Percentiles rank a stretch among this genome's conserved stretches.
Evolutionary conservation across 2,797 vertebrate genomes (phyloP).

Genomic region (Lateolabrax maculatus): DNA sequence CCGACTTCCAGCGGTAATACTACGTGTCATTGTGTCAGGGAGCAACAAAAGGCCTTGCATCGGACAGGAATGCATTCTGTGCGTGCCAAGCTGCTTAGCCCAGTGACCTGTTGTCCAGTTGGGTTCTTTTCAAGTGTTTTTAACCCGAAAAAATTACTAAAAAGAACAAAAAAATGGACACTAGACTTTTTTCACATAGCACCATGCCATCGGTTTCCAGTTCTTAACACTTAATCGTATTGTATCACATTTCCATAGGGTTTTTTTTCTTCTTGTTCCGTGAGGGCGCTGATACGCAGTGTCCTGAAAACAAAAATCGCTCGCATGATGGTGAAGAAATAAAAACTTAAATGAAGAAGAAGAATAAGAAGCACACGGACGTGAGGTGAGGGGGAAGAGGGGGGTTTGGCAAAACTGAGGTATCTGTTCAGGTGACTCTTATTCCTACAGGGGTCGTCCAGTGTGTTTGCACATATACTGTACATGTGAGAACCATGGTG

Average conservation of each 20-base stretch:
- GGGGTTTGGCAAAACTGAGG: constrained; percentile 55
- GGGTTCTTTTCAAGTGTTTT: constrained; percentile 44
- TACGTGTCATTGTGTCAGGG: constrained; percentile 46
- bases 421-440: constrained; percentile 54
- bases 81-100: constrained; percentile 63
- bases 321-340: constrained; percentile 6
- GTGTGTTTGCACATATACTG: constrained; percentile 3
- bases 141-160: constrained; percentile 4
- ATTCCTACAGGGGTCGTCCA: constrained; percentile 17
- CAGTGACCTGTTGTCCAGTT: constrained; percentile 53
- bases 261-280: not conserved
- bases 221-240: constrained; percentile 48
- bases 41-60: constrained; percentile 55
- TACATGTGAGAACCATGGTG: constrained; percentile 51
- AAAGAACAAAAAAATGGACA: constrained; percentile 20
- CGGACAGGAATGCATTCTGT: constrained; percentile 55
- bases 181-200: constrained; percentile 62
- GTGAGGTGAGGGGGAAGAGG: not conserved
- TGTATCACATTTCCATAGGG: constrained; percentile 61
- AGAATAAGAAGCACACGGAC: constrained; percentile 1
- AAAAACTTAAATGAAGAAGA: not conserved
- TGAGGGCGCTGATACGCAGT: constrained; percentile 24
- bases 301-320: constrained; percentile 1
- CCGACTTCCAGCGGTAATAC: constrained; percentile 61
- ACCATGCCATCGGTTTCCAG: constrained; percentile 78